Evolutionary conservation across 2,797 vertebrate species (phyloP), one percentile per base, ranked within the genome.

Genomic region (Syngnathus rostellatus): DNA sequence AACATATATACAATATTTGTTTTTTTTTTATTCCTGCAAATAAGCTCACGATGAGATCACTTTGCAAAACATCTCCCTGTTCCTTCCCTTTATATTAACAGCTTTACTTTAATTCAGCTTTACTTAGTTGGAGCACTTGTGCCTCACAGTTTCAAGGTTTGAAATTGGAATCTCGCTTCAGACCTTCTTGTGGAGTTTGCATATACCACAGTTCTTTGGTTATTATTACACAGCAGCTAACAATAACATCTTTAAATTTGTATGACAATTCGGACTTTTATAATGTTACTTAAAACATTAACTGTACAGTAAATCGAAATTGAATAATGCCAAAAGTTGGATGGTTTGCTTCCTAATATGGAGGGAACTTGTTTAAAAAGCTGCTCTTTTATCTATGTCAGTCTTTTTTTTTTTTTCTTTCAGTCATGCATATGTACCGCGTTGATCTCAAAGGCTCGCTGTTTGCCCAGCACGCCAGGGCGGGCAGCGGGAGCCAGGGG

Each of bases 391-490:
- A 16, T 37, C 23, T 55, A 55, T 17, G 8, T 1, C 11, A 57
- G 14, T 37, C 14, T 7, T 37, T 17, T 23, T 4, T 12, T 57
- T 54, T 5, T 78, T 75, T 81, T 78, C n/a, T n/a, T 82, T 25
- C 51, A 37, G 17, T 38, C 48, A 21, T 8, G 40, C 40, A 37
- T 55, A 43, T 23, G 16, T 25, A 43, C 21, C 12, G 53, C 12
- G 64, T 45, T 23, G 23, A 38, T 51, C 31, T 51, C 48, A 64
- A 31, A 53, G 65, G 79, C 77, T 80, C 78, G 82, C 76, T 91
- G 84, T 90, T 90, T 89, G 86, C 86, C 85, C 76, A 88, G 79
- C 77, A 82, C 83, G 88, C 88, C 67, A 73, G 85, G 78, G 83
- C 86, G 84, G 83, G 79, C 80, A 86, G 74, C 76, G 73, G 85